These are phyloP conservation scores for Lypha dubia DNA, from an alignment of 2,888 invertebrate genomes.

Conservation along the genomic window DNA sequence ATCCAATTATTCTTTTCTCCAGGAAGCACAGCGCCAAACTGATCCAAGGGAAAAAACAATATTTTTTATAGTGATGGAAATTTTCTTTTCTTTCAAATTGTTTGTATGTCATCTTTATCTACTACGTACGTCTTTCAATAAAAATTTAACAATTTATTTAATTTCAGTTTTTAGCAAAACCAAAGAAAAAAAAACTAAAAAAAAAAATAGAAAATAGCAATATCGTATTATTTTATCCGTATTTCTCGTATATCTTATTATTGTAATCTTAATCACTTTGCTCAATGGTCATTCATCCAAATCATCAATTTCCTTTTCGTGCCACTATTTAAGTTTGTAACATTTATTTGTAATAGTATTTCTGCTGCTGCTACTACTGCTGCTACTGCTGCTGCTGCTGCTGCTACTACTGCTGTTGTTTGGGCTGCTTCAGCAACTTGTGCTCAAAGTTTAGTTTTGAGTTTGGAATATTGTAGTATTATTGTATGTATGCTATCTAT, in stretches of 20 bases:
- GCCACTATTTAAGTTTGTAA: slow-evolving; percentile 61
- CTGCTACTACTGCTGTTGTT: slow-evolving; percentile 17
- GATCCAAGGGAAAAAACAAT: no score
- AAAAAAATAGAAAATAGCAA: no score
- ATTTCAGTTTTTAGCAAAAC: neutral
- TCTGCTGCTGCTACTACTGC: slow-evolving; percentile 9
- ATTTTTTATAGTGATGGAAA: no score
- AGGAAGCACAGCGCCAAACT: no score
- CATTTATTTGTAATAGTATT: slow-evolving; percentile 32
- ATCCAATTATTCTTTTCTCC: no score
- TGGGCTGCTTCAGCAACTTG: slow-evolving; percentile 8
- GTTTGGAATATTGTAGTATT: slow-evolving; percentile 12
- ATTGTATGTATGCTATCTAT: slow-evolving; percentile 18
- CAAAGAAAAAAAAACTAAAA: no score
- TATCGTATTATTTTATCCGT: neutral
- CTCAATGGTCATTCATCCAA: slow-evolving; percentile 82
- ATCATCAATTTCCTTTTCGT: slow-evolving; percentile 81
- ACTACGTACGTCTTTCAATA: no score
- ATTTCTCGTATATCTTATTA: slow-evolving; percentile 76
- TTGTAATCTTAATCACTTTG: slow-evolving; percentile 82
- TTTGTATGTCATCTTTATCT: no score
- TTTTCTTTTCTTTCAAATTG: no score
- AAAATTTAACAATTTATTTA: no score
- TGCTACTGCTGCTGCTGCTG: slow-evolving; percentile 12
- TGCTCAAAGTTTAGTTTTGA: neutral